A percentile compares a stretch with the other conserved stretches of the same genome.
These are phyloP conservation scores for Typhlichthys eigenmanni DNA, from an alignment of 2,797 vertebrate species.

Conservation along the genomic window DNA sequence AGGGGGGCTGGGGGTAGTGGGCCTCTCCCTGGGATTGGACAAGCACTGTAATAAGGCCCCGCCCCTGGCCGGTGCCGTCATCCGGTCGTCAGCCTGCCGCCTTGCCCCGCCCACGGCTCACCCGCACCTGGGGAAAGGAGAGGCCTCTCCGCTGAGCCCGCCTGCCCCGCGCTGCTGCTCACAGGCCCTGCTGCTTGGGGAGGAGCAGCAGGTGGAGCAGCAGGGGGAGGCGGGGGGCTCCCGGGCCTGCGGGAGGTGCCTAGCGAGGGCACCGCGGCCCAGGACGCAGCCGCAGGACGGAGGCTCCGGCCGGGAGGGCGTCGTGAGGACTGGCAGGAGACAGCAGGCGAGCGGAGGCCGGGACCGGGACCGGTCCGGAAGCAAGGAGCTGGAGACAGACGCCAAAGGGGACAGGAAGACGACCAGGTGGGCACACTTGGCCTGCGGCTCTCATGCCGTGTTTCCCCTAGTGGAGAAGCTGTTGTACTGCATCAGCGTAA, in stretches of 20 bases:
- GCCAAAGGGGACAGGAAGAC: conserved; percentile 69
- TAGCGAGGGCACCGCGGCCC: conserved; percentile 73
- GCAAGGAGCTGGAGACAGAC: conserved; percentile 52
- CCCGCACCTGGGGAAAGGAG: conserved; percentile 62
- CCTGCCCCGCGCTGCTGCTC: conserved; percentile 50
- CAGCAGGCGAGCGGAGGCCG: conserved; percentile 43
- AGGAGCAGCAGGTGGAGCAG: conserved; percentile 34
- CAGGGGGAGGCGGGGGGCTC: conserved; percentile 56
- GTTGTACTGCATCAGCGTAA: conserved; percentile 1
- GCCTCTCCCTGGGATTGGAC: conserved; percentile 70
- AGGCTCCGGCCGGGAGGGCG: conserved; percentile 56
- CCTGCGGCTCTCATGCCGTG: conserved; percentile 6
- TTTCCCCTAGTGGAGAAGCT: background rate
- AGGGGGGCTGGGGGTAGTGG: conserved; percentile 63
- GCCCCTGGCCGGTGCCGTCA: conserved; percentile 69
- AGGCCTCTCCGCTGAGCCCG: conserved; percentile 58
- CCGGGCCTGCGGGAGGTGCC: conserved; percentile 83
- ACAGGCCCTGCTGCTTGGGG: conserved; percentile 65
- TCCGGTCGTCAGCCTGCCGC: conserved; percentile 80
- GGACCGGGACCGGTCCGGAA: conserved; percentile 61
- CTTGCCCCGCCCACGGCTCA: conserved; percentile 71
- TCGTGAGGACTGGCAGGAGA: conserved; percentile 65
- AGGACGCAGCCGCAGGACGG: conserved; percentile 59
- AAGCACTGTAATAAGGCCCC: conserved; percentile 69
- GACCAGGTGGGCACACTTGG: conserved; percentile 53